Base-by-base conservation (phyloP, 2,797 vertebrate species). In the Gymnoscopelus microlampas region DNA sequence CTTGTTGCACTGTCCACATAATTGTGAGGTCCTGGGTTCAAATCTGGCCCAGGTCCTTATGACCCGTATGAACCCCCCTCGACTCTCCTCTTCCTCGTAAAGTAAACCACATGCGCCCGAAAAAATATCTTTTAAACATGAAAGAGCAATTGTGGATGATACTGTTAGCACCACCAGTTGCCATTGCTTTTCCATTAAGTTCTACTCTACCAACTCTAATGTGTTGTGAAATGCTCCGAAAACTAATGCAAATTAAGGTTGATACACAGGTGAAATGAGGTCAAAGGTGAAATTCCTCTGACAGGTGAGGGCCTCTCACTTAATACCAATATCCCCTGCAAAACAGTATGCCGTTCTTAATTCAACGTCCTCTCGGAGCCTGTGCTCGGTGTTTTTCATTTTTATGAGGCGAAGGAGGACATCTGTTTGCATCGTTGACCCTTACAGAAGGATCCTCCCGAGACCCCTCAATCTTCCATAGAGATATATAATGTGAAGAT, bases 341-440 rank as follows among this genome's bases (percentile, higher is more conserved):
- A 70, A 76, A 63, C 14, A 59, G 82, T 88, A 72, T 39, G 78
- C 77, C 14, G 79, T 53, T 53, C 75, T 66, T 76, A 63, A 79
- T 78, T 73, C 67, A 64, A 60, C 50, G n/a, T 66, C 76, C 63
- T 79, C 77, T 78, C 7, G 39, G 78, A 63, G 71, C 65, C 35
- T 35, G 61, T 29, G 69, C 72, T 63, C 10, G 19, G 26, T 71
- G 64, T 85, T 87, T 75, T 84, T 79, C 74, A 66, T 71, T 82
- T 88, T 82, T 78, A 85, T 59, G 84, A 89, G 86, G 69, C 57
- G 26, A 66, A 79, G 78, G 68, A 77, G 61, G 82, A 91, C 87
- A 88, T 89, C 78, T 88, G 88, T 77, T 90, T 65, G 77, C 48
- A 68, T 81, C 72, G 63, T 85, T 89, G 72, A 82, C 78, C 81